phyloP scores from a whole-genome alignment of 2,113 vertebrate genomes.

The Entelurus aequoreus region DNA sequence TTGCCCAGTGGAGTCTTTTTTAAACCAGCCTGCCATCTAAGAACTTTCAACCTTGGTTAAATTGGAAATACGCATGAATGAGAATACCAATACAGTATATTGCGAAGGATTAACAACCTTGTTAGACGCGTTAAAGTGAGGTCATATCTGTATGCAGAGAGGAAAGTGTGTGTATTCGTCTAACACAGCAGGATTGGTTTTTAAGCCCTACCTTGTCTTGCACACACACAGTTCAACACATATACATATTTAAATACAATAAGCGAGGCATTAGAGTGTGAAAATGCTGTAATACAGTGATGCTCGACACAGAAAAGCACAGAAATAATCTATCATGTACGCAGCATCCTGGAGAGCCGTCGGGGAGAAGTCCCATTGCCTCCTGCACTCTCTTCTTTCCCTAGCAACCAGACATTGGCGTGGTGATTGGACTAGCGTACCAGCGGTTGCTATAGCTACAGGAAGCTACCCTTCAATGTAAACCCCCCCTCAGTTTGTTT shows the following conservation, averaged over 20 bases:
- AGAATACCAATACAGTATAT: slow-evolving; percentile 11
- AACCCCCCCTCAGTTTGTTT: slow-evolving; percentile 28
- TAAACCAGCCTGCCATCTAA: slow-evolving; percentile 43
- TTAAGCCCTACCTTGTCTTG: not conserved
- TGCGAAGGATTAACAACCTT: not conserved
- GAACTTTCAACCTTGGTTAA: slow-evolving; percentile 40
- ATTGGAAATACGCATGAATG: slow-evolving; percentile 19
- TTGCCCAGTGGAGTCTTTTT: slow-evolving; percentile 45
- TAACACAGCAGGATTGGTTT: not conserved
- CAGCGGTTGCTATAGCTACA: slow-evolving; percentile 75
- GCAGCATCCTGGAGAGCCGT: slow-evolving; percentile 40
- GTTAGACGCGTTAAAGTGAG: not conserved
- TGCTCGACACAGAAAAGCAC: slow-evolving; percentile 20
- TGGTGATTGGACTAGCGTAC: slow-evolving; percentile 73
- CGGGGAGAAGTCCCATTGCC: slow-evolving; percentile 41
- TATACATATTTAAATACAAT: slow-evolving; percentile 33
- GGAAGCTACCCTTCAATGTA: slow-evolving; percentile 67
- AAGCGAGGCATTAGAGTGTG: slow-evolving; percentile 9
- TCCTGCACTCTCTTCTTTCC: slow-evolving; percentile 63
- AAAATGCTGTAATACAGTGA: slow-evolving; percentile 24
- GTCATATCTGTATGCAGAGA: not conserved
- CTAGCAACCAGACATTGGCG: slow-evolving; percentile 70
- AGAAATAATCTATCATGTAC: slow-evolving; percentile 51
- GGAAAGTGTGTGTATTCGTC: slow-evolving; percentile 5
- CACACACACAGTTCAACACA: slow-evolving; percentile 4